Evolutionary conservation across 1,140 invertebrate species (phyloP), one percentile per base, ranked within the genome.

Genomic region (Drosophila athabasca): DNA sequence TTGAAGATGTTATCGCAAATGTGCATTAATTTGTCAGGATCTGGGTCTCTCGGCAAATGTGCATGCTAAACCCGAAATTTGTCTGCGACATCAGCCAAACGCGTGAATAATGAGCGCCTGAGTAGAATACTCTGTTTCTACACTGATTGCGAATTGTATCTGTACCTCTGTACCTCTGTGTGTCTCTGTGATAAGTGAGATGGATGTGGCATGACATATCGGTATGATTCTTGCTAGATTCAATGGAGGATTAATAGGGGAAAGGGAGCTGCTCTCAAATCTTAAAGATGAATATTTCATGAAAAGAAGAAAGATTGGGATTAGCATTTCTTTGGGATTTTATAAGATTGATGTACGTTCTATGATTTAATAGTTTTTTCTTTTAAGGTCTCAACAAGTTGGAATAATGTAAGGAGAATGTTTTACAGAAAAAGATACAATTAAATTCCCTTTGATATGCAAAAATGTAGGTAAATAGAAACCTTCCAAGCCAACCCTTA

Each of bases 21-120:
- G 77, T 81, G 81, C 81, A 81, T 84, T 87, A 87, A 84, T 84
- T 84, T 84, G 81, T 81, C 81, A 81, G 64, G 67, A 26, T 59
- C 17, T 19, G 17, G 17, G 1, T 19, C 17, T 19, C 57, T 62
- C 57, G 78, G 58, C 60, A 74, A 65, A 84, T 80, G 64, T 73
- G 60, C 51, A 76, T 48, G 29, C 72, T 44, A 62, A 77, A 71
- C 75, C 22, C 58, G 13, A 35, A 81, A 81, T 79, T 84, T 84
- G 76, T 79, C 65, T 62, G 59, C 57, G 59, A 57, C 15, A 53
- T 44, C 62, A 82, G 57, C 57, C 58, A 73, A 81, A 77, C 77
- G 80, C 62, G 73, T 85, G 67, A 84, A 80, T 84, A 85, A 83
- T 84, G 65, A 55, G 65, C 41, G 68, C 46, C 31, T 51, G 51